These are phyloP conservation scores for Bilobella aurantiaca DNA, from an alignment of 1,140 invertebrate genomes.

Conservation along the genomic window DNA sequence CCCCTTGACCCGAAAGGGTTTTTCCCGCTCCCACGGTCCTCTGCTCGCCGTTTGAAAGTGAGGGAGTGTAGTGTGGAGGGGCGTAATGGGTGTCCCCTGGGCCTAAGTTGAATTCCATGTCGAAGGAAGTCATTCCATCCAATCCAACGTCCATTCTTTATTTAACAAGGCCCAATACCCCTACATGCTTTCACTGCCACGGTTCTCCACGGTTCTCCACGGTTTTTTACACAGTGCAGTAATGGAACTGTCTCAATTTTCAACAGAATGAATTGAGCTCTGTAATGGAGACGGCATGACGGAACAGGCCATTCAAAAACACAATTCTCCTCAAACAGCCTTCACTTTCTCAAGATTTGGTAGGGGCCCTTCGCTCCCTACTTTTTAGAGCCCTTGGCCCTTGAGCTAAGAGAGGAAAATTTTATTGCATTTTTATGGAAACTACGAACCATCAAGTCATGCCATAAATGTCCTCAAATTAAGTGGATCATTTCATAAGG, in stretches of 20 bases:
- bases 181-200: neutral
- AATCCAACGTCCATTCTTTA: constrained; percentile 2
- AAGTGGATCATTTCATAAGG: no score
- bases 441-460: no score
- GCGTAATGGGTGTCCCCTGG: constrained; percentile 19
- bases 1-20: no score
- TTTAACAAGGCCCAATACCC: neutral
- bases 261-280: neutral
- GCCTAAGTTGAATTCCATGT: constrained; percentile 25
- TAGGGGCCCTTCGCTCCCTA: no score
- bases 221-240: no score
- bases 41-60: neutral
- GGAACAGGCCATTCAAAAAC: no score
- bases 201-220: neutral
- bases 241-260: constrained; percentile 1
- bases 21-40: neutral
- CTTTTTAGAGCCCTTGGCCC: no score
- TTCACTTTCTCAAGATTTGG: no score
- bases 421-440: constrained; percentile 1
- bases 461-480: no score
- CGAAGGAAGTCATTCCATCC: constrained; percentile 14
- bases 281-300: constrained; percentile 3
- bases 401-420: neutral
- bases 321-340: no score
- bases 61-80: neutral